These are phyloP conservation scores for Lota lota DNA, from an alignment of 2,113 vertebrate genomes.

Conservation along the genomic window DNA sequence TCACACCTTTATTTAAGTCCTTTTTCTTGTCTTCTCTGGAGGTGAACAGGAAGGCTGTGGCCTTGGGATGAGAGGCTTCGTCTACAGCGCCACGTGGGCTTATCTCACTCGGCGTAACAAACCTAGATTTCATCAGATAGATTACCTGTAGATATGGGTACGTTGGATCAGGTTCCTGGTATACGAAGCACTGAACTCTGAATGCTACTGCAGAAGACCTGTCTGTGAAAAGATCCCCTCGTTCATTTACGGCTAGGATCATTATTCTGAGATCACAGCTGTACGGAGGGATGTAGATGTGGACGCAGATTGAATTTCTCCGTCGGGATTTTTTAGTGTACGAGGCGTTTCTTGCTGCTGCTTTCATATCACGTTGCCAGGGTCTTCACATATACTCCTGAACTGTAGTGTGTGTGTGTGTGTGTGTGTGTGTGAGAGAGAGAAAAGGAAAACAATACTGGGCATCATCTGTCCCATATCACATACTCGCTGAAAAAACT, in stretches of 20 bases:
- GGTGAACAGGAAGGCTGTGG: no score
- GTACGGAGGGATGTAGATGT: neutral
- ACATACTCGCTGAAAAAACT: conserved; percentile 43
- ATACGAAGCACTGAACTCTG: neutral
- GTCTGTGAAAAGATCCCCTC: neutral
- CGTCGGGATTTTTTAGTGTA: neutral
- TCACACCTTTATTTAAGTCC: no score
- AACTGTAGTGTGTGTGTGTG: neutral
- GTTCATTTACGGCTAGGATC: no score
- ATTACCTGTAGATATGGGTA: neutral
- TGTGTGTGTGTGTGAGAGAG: conserved; percentile 2
- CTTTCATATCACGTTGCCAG: neutral
- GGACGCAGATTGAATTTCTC: neutral
- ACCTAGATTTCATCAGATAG: neutral
- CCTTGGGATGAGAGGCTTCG: neutral
- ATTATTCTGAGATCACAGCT: no score
- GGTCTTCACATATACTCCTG: neutral
- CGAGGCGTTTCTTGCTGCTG: neutral
- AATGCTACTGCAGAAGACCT: neutral
- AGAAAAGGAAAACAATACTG: conserved; percentile 46
- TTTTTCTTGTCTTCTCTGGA: no score
- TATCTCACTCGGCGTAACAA: neutral
- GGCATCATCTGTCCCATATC: conserved; percentile 61
- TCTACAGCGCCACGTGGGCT: neutral
- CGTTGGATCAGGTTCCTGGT: neutral